Evolutionary conservation across 1,140 invertebrate genomes (phyloP).

Genomic region (Lutraria rhynchaena): DNA sequence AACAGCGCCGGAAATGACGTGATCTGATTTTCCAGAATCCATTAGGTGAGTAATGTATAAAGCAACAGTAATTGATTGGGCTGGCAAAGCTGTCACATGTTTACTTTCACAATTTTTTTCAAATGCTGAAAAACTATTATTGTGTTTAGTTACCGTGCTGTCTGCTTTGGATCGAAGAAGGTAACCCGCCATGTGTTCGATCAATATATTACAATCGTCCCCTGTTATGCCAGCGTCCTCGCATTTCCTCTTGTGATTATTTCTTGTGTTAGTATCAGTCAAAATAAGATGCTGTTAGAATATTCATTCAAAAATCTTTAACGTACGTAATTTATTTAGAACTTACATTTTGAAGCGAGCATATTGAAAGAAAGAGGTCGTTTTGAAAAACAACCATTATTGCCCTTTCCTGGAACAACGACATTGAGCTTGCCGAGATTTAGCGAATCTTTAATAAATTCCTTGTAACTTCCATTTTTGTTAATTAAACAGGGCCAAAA

Average conservation of each 20-base stretch:
- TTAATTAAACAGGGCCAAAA: too few relatives aligned
- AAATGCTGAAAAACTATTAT: neutral
- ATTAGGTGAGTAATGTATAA: constrained; percentile 21
- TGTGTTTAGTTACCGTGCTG: neutral
- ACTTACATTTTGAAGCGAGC: too few relatives aligned
- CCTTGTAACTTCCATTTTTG: neutral
- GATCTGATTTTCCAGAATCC: too few relatives aligned
- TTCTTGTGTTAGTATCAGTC: neutral
- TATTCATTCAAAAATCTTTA: neutral
- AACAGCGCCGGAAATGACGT: too few relatives aligned
- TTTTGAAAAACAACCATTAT: too few relatives aligned
- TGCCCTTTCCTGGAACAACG: neutral
- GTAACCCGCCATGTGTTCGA: neutral
- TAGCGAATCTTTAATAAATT: neutral
- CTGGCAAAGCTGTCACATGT: too few relatives aligned
- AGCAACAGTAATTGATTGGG: constrained; percentile 7
- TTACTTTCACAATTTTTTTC: neutral
- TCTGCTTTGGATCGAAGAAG: neutral
- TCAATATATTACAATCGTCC: too few relatives aligned
- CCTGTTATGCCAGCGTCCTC: neutral
- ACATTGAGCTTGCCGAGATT: constrained; percentile 29
- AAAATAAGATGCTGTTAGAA: neutral
- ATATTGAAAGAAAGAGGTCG: neutral
- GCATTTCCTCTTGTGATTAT: neutral
- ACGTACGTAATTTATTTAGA: too few relatives aligned